Percentiles rank a stretch among this genome's conserved stretches.
phyloP scores from a whole-genome alignment of 53 echinoderm and acorn worm genomes.

The Paracentrotus lividus region DNA sequence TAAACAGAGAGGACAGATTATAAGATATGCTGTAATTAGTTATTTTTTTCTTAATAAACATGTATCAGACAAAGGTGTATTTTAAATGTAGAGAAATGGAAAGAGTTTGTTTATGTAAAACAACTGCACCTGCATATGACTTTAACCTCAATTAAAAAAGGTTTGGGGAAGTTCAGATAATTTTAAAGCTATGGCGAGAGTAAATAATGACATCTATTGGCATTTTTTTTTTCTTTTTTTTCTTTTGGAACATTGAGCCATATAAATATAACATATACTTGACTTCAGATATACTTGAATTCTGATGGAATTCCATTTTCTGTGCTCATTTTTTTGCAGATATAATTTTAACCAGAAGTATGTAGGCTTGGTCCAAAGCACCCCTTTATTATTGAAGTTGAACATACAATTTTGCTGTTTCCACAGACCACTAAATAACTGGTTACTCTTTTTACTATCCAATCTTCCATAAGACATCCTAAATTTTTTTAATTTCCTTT shows the following conservation, averaged over 20 bases:
- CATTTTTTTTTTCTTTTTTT: too few relatives aligned
- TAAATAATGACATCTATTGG: too few relatives aligned
- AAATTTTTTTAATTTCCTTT: background rate
- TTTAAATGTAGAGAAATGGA: background rate
- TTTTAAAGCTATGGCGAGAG: too few relatives aligned
- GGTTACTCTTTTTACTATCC: background rate
- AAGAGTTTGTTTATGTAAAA: background rate
- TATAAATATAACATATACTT: too few relatives aligned
- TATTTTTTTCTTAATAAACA: constrained; percentile 33
- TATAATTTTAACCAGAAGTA: too few relatives aligned
- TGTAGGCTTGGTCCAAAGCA: too few relatives aligned
- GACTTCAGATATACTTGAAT: too few relatives aligned
- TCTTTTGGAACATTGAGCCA: too few relatives aligned
- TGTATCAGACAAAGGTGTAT: constrained; percentile 24
- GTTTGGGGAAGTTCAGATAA: background rate
- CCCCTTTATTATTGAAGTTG: too few relatives aligned
- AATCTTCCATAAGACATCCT: background rate
- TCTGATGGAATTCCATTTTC: too few relatives aligned
- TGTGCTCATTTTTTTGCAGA: too few relatives aligned
- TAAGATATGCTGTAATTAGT: constrained; percentile 28
- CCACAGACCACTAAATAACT: background rate
- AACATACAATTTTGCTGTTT: too few relatives aligned
- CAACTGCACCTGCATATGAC: background rate
- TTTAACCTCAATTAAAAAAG: background rate
- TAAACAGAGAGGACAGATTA: constrained; percentile 52